phyloP scores from a whole-genome alignment of 2,113 vertebrate species.

The Chascanopsetta lugubris region DNA sequence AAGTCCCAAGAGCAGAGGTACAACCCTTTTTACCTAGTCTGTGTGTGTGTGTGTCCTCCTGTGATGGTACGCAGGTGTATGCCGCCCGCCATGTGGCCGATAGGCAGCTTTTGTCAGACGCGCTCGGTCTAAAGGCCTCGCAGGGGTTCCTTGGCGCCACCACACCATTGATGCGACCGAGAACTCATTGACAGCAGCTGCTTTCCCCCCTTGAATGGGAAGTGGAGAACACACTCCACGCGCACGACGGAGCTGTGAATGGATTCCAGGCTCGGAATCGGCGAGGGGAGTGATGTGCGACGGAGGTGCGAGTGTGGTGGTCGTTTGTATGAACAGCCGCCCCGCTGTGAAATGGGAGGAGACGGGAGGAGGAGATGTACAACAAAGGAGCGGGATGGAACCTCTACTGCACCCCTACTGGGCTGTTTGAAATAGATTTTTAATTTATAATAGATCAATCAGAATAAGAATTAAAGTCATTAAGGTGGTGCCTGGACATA shows the following conservation, averaged over 20 bases:
- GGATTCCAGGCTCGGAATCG: constrained; percentile 6
- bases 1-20: constrained; percentile 4
- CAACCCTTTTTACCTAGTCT: neutral
- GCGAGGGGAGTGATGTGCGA: neutral
- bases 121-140: neutral
- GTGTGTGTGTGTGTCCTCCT: neutral
- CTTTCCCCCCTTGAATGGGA: constrained; percentile 9
- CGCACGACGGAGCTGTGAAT: neutral
- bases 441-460: too few species aligned
- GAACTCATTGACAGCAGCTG: constrained; percentile 33
- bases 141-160: constrained; percentile 19
- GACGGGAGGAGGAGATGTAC: neutral
- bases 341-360: too few species aligned
- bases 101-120: constrained; percentile 26
- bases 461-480: too few species aligned
- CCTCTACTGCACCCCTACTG: too few species aligned
- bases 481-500: too few species aligned
- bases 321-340: neutral
- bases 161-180: constrained; percentile 14
- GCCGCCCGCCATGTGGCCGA: constrained; percentile 13
- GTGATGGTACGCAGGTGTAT: constrained; percentile 1
- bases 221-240: constrained; percentile 5
- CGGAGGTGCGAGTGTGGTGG: neutral
- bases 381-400: too few species aligned
- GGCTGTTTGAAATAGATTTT: too few species aligned